Conservation (phyloP, 2,888 invertebrate genomes). For the Cordilura impudica region DNA sequence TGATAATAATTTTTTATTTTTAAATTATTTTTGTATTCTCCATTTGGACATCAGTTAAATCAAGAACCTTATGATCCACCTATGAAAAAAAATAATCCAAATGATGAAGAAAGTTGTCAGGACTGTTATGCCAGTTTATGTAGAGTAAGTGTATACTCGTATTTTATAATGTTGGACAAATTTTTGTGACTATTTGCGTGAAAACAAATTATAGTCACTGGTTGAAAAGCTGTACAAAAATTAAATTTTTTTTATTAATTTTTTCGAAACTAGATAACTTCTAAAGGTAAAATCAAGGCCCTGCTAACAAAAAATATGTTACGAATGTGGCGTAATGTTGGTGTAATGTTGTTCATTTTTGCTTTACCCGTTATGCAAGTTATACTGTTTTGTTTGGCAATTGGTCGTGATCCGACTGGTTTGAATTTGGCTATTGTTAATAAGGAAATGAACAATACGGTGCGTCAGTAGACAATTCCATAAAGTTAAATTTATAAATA, state of each 20-base stretch:
- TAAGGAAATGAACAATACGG: slow-evolving; percentile 81
- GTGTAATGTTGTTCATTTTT: slow-evolving; percentile 95
- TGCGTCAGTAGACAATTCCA: too few species aligned
- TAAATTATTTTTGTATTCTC: not conserved
- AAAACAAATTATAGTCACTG: not conserved
- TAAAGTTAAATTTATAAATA: not conserved
- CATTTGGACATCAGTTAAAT: slow-evolving; percentile 69
- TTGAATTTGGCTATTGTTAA: slow-evolving; percentile 89
- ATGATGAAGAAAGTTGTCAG: slow-evolving; percentile 73
- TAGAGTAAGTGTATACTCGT: slow-evolving; percentile 68
- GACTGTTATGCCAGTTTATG: slow-evolving; percentile 74
- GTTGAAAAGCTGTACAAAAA: too few species aligned
- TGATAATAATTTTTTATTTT: too few species aligned
- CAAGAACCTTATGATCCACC: slow-evolving; percentile 74
- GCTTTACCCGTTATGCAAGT: slow-evolving; percentile 96
- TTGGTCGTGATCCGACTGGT: slow-evolving; percentile 91
- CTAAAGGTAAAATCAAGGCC: slow-evolving; percentile 90
- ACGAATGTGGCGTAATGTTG: slow-evolving; percentile 94
- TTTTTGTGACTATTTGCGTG: not conserved
- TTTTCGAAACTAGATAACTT: slow-evolving; percentile 81
- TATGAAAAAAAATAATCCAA: slow-evolving; percentile 70
- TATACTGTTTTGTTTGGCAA: slow-evolving; percentile 94
- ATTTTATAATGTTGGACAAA: too few species aligned
- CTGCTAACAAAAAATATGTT: slow-evolving; percentile 92
- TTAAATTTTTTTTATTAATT: too few species aligned